A percentile compares a stretch with the other conserved stretches of the same genome.
phyloP scores from a whole-genome alignment of 2,113 vertebrate species.

The Corapipo altera region DNA sequence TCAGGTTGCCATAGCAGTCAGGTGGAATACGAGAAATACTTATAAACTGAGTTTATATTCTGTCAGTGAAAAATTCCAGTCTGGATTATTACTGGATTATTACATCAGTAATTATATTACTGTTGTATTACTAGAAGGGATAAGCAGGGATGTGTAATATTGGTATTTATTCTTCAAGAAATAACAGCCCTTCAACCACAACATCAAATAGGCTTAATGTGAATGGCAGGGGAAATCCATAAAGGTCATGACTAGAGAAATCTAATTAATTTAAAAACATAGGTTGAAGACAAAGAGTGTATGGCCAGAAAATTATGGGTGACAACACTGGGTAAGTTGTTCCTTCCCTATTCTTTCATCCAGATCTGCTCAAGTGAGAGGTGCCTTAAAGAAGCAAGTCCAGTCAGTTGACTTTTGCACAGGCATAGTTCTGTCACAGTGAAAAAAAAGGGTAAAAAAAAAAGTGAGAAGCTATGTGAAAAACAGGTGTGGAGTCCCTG shows the following conservation, averaged over 20 bases:
- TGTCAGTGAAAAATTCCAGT: neutral
- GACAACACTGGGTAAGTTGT: neutral
- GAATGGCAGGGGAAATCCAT: neutral
- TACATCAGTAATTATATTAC: neutral
- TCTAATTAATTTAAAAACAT: neutral
- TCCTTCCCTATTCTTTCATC: neutral
- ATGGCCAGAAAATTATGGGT: neutral
- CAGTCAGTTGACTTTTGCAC: neutral
- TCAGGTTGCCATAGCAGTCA: neutral
- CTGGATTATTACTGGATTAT: neutral
- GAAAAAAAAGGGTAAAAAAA: too few relatives aligned
- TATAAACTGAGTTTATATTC: neutral
- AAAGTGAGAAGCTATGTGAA: neutral
- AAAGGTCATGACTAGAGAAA: neutral
- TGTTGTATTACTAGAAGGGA: neutral
- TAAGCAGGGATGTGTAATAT: neutral
- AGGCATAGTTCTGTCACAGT: neutral
- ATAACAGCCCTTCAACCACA: neutral
- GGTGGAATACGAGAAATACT: neutral
- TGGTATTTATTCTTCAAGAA: neutral
- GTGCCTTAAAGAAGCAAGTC: neutral
- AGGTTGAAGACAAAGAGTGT: neutral
- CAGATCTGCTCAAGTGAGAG: neutral
- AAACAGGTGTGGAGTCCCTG: neutral
- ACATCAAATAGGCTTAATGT: neutral